Percentiles rank a stretch among this genome's conserved stretches.
Evolutionary conservation across 35 echinoderm and acorn worm species (phyloP).

Genomic region (Acanthaster planci): DNA sequence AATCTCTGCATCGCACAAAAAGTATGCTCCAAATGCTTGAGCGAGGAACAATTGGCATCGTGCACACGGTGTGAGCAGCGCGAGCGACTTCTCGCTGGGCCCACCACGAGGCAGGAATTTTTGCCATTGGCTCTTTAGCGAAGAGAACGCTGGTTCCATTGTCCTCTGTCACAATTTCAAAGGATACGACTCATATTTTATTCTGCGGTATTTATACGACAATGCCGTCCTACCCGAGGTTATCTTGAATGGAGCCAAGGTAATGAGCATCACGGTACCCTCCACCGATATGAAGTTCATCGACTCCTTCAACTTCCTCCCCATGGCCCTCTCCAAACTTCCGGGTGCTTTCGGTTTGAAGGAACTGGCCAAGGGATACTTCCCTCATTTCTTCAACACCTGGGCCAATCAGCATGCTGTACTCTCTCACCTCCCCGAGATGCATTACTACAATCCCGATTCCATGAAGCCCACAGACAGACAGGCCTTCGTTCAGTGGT

Average conservation of each 20-base stretch:
- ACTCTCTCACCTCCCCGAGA: slow-evolving; percentile 8
- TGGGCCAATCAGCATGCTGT: slow-evolving; percentile 26
- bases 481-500: slow-evolving; percentile 46
- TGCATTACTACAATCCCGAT: slow-evolving; percentile 34
- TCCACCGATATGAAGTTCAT: slow-evolving; percentile 40
- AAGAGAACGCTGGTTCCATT: no score
- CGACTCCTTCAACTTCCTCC: slow-evolving; percentile 71
- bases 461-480: slow-evolving; percentile 33
- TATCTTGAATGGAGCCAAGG: slow-evolving; percentile 51
- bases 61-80: no score
- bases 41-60: no score
- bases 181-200: no score
- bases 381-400: slow-evolving; percentile 70
- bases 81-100: no score
- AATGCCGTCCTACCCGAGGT: no score
- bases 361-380: slow-evolving; percentile 75
- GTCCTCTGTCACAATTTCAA: no score
- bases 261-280: slow-evolving; percentile 37
- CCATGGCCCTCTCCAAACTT: slow-evolving; percentile 47
- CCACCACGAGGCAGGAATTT: no score
- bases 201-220: no score
- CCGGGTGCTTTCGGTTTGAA: slow-evolving; percentile 61
- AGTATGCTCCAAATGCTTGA: no score
- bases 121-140: no score
- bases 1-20: no score